Evolutionary conservation across 2,797 vertebrate species (phyloP), one percentile per base, ranked within the genome.

Genomic region (Otus scops): DNA sequence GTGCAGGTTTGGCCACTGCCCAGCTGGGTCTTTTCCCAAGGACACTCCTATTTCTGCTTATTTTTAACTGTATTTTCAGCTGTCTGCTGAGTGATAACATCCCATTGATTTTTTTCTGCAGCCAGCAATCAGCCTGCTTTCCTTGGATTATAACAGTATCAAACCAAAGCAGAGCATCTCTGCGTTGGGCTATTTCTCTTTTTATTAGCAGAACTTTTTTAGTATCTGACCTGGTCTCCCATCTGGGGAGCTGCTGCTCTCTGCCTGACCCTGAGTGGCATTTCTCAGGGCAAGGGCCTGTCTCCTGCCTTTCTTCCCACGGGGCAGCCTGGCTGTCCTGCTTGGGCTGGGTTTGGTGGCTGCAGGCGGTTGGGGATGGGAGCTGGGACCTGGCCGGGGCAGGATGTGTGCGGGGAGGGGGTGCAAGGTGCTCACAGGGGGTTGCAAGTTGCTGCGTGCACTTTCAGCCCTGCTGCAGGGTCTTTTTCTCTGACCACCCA

Each of bases 81-180:
- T 79, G 51, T 61, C 70, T 85, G 34, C 68, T 41, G 80, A 74
- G 88, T 50, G 89, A 59, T 94, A 68, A 68, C 5, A 20, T 78
- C 73, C 76, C 91, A 92, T 93, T 75, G 96, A 95, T 96, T 96
- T 95, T 96, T 95, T 95, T 57, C 64, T 32, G 17, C 86, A 68
- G 74, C 68, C 30, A 9, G 70, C 61, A 39, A 38, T 67, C 28
- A 41, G 50, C 59, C 56, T 39, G 19, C 60, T 92, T 94, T 45
- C 39, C 57, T 59, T 63, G 70, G 59, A 65, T 88, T 68, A 32
- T 68, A 59, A 68, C 73, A 43, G 21, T 57, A 68, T 84, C 84
- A 67, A 67, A 36, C 69, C 12, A 13, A 38, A 86, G 36, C 79
- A 27, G 56, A 1, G 3, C 43, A 30, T 70, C 59, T 41, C 83